Evolutionary conservation across 2,888 invertebrate species (phyloP).

Genomic region (Pheosia tremula): DNA sequence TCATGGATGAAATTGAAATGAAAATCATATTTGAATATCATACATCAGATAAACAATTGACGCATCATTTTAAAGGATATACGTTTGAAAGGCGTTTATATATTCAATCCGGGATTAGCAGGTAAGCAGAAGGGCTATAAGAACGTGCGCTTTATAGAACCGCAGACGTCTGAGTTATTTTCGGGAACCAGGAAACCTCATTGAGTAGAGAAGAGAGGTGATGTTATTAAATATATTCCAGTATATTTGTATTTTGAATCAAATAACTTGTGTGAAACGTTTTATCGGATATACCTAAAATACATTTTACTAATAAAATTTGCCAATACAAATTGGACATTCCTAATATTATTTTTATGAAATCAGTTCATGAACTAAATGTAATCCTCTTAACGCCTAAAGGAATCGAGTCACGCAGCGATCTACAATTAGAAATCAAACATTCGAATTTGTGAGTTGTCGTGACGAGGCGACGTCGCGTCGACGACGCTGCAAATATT

Average conservation of each 20-base stretch:
- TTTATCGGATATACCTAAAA: no score
- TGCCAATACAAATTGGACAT: no score
- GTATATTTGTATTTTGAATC: no score
- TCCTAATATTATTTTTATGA: no score
- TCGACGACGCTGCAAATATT: not conserved
- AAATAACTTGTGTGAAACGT: no score
- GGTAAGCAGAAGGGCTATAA: constrained; percentile 30
- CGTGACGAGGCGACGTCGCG: constrained; percentile 7
- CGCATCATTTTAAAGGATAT: not conserved
- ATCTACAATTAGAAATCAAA: constrained; percentile 57
- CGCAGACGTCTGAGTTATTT: constrained; percentile 36
- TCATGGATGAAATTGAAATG: no score
- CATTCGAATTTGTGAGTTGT: constrained; percentile 37
- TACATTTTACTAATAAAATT: no score
- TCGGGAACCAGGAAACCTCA: constrained; percentile 32
- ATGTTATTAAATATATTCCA: not conserved
- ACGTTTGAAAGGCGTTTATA: constrained; percentile 21
- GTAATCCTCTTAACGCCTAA: constrained; percentile 20
- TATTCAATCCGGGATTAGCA: constrained; percentile 35
- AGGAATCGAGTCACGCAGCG: constrained; percentile 39
- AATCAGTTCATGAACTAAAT: no score
- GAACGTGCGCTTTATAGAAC: constrained; percentile 20
- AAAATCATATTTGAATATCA: constrained; percentile 1
- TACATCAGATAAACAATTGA: constrained; percentile 23
- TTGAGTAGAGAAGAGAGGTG: constrained; percentile 22